Percentiles rank a stretch among this genome's conserved stretches.
phyloP scores from a whole-genome alignment of 2,797 vertebrate species.

The Pelobates cultripes region DNA sequence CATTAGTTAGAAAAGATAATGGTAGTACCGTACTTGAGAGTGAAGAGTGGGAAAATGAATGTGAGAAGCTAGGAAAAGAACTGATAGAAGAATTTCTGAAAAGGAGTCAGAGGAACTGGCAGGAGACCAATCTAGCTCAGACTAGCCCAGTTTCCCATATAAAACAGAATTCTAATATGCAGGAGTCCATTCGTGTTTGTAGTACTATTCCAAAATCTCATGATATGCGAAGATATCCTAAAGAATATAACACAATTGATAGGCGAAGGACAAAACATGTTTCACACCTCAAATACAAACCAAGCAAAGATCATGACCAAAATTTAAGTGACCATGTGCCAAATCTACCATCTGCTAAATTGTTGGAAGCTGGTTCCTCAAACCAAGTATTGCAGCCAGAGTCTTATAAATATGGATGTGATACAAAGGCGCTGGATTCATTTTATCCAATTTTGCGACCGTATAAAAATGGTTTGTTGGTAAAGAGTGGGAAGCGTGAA shows the following conservation, averaged over 20 bases:
- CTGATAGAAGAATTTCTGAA: conserved; percentile 81
- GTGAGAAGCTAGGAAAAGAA: conserved; percentile 75
- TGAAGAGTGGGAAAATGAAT: conserved; percentile 82
- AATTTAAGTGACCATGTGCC: conserved; percentile 12
- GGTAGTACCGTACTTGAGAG: conserved; percentile 87
- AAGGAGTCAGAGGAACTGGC: conserved; percentile 80
- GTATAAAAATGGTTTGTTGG: conserved; percentile 84
- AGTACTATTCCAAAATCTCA: conserved; percentile 62
- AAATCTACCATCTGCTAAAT: neutral
- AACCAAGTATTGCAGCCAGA: conserved; percentile 45
- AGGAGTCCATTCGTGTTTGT: conserved; percentile 58
- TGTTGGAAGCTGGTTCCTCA: conserved; percentile 35
- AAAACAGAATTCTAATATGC: conserved; percentile 41
- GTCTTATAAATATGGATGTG: conserved; percentile 41
- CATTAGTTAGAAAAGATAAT: conserved; percentile 71
- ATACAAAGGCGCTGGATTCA: conserved; percentile 58
- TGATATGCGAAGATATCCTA: conserved; percentile 76
- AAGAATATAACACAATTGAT: conserved; percentile 86
- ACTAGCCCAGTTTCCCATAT: conserved; percentile 36
- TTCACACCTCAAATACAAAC: conserved; percentile 63
- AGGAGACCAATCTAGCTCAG: conserved; percentile 67
- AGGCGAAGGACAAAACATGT: conserved; percentile 81
- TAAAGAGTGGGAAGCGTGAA: conserved; percentile 82
- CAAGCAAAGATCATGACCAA: conserved; percentile 60
- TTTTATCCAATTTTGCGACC: conserved; percentile 76